These are phyloP conservation scores for Pachymerium ferrugineum DNA, from an alignment of 2,888 invertebrate genomes.

Conservation along the genomic window DNA sequence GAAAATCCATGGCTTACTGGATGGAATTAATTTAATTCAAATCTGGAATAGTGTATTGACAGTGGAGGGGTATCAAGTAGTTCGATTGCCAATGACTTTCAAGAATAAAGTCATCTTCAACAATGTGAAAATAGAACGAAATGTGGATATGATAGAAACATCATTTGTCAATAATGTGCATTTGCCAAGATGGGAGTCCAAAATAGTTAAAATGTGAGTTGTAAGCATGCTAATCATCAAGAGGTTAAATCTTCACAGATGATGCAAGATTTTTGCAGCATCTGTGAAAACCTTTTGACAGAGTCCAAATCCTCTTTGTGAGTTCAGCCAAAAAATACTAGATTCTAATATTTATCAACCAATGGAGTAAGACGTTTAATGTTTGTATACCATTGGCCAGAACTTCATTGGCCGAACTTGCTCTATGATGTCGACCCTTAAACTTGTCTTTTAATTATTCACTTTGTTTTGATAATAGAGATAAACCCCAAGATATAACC, in stretches of 20 bases:
- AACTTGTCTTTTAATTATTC: too few relatives aligned
- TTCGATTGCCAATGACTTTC: background rate
- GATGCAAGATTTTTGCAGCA: too few relatives aligned
- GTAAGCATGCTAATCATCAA: too few relatives aligned
- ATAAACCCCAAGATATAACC: background rate
- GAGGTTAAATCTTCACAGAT: too few relatives aligned
- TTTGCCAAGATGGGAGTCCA: background rate
- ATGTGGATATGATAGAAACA: background rate
- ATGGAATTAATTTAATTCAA: background rate
- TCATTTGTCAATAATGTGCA: background rate
- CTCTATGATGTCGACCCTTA: too few relatives aligned
- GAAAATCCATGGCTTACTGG: background rate
- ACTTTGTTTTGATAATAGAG: background rate
- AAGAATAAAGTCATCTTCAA: background rate
- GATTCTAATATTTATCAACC: too few relatives aligned
- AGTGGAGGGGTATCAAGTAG: background rate
- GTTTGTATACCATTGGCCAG: too few relatives aligned
- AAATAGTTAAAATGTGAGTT: background rate
- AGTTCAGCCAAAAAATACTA: too few relatives aligned
- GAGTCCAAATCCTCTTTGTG: too few relatives aligned
- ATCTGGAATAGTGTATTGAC: background rate
- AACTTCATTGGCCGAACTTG: too few relatives aligned
- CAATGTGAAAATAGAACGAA: background rate
- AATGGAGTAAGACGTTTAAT: too few relatives aligned
- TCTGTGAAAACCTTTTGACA: too few relatives aligned